Evolutionary conservation across 2,797 vertebrate genomes (phyloP).

Genomic region (Myripristis murdjan): DNA sequence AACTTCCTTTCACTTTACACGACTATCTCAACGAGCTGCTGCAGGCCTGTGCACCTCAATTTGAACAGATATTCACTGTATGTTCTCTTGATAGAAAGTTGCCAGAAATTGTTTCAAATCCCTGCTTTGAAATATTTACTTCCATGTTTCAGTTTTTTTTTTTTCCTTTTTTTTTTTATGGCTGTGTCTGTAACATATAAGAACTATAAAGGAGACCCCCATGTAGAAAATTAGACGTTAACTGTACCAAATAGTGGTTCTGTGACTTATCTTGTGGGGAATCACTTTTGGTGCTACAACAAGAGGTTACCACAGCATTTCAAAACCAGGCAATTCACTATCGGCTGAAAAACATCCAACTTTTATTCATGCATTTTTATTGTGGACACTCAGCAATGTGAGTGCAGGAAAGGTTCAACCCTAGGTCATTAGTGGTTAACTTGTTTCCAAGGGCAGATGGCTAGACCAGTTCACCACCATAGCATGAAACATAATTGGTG

Average conservation of each 20-base stretch:
- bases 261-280: neutral
- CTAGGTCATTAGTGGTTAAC: conserved; percentile 58
- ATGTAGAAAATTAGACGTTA: neutral
- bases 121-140: neutral
- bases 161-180: too few relatives aligned
- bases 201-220: neutral
- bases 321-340: too few relatives aligned
- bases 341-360: too few relatives aligned
- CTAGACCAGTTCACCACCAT: conserved; percentile 47
- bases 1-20: conserved; percentile 70
- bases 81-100: conserved; percentile 38
- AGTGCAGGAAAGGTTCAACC: conserved; percentile 25
- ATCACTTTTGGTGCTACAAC: conserved; percentile 8
- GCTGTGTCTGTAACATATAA: neutral
- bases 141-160: neutral
- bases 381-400: neutral
- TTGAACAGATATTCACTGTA: conserved; percentile 25
- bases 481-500: conserved; percentile 65
- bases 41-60: conserved; percentile 23
- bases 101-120: conserved; percentile 36
- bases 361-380: conserved; percentile 13
- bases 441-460: conserved; percentile 29
- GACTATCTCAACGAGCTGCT: conserved; percentile 47
- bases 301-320: neutral
- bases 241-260: neutral